Base-by-base conservation (phyloP, 1,140 invertebrate species). In the Andricus grossulariae region DNA sequence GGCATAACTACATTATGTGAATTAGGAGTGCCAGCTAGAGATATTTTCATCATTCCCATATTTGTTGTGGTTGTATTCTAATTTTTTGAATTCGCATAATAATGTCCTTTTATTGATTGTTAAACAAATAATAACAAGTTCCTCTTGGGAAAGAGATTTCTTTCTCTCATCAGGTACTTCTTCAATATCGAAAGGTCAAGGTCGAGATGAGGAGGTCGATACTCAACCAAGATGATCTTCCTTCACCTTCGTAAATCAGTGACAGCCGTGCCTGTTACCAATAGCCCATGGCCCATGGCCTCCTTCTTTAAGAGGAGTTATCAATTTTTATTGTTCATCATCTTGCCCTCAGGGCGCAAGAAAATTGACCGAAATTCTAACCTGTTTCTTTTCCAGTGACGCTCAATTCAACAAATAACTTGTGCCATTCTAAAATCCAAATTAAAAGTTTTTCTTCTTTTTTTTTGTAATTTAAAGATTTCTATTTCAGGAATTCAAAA, bases 121-220 rank as follows among this genome's bases (percentile, higher is more conserved):
- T 25, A 21, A 39, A 66, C 25, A 66, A 66, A 66, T 32, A 13
- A 57, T 57, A 57, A 57, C 5, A 18, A 57, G 12, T 32, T 60
- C 21, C 21, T 15, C 57, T 25, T 32, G n/a, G 60, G 60, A 66
- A 66, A 39, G 60, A 39, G 60, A 39, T 66, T 66, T 66, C 60
- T 39, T 66, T 39, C 60, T 66, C 57, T 66, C 60, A 4, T 66
- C 39, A 45, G 60, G 60, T 39, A 15, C 60, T 66, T 66, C 60
- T 66, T 66, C 32, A 66, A 45, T 45, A 45, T 11, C 15, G 60
- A 45, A 32, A 32, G 60, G 60, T 66, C 60, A 66, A 66, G 60
- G 60, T 66, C 60, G 60, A 15, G 60, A 66, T 39, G 57, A 66
- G 21, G 57, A 66, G 57, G 57, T 66, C 57, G 57, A 66, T 25